Base-by-base conservation (phyloP, 2,797 vertebrate species). In the Macrochelys suwanniensis region DNA sequence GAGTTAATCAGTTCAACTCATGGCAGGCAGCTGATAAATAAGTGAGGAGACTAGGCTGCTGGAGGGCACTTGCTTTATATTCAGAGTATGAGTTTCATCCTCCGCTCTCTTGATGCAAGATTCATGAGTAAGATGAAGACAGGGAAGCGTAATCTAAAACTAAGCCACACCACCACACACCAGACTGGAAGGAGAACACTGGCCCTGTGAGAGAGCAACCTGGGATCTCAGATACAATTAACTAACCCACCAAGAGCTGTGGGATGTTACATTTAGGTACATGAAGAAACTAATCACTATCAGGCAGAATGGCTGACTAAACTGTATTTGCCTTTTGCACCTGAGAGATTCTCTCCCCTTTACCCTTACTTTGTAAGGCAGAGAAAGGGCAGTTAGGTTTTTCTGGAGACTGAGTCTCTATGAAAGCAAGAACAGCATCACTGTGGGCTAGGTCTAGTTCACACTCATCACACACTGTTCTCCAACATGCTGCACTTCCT, bases 221-320 rank as follows among this genome's bases (percentile, higher is more conserved):
- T 21, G n/a, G 17, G 17, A 37, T 5, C 61, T 15, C 0, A 0
- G n/a, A 4, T 0, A 31, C 3, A 54, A 94, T 53, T 65, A 12
- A 81, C 42, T 23, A 74, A 37, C 21, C 83, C 76, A 65, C 11
- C 1, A 42, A 45, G 61, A 91, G 50, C 90, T 87, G 77, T 0
- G 1, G 61, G 59, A 68, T 10, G 37, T 10, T 2, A n/a, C 53
- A 59, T 49, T 45, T 59, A 87, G 84, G 16, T 74, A 31, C 13
- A 11, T 51, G 15, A 47, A 87, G 59, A 95, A 51, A 61, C 1
- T 8, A 68, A 17, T 37, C 65, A 33, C 74, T 7, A 16, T 59
- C 10, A 51, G 49, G 51, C 6, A 0, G 0, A 61, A 51, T 11
- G 79, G 68, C 26, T 1, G 37, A 61, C 51, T 11, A 71, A 93